A percentile compares a stretch with the other conserved stretches of the same genome.
Conservation (phyloP, 2,797 vertebrate genomes). For the Chaunax sp. region DNA sequence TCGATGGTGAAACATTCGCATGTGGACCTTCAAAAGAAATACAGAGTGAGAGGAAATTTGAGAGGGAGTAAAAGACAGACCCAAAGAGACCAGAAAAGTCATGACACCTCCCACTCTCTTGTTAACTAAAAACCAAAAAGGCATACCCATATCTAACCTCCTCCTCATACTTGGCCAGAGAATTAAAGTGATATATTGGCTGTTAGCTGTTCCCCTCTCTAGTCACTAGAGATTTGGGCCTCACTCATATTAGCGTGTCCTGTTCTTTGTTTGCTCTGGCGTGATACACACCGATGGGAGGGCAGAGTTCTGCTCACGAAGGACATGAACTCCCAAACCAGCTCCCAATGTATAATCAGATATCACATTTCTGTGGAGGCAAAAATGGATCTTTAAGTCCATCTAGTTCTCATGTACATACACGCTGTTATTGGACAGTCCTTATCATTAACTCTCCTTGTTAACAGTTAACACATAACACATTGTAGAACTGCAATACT, state of each 20-base stretch:
- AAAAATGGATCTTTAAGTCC: constrained; percentile 3
- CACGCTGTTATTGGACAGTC: constrained; percentile 10
- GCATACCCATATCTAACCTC: constrained; percentile 20
- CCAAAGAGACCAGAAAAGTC: constrained; percentile 27
- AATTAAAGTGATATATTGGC: constrained; percentile 46
- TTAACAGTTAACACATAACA: constrained; percentile 16
- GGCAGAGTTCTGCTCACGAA: constrained; percentile 5
- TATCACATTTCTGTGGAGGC: constrained; percentile 6
- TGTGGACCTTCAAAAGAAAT: not conserved
- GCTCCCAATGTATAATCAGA: constrained; percentile 5
- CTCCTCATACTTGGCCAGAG: constrained; percentile 11
- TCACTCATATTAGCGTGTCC: constrained; percentile 30
- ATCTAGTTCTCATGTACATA: not conserved
- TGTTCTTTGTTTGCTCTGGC: constrained; percentile 35
- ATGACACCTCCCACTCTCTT: constrained; percentile 40
- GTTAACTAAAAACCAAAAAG: constrained; percentile 40
- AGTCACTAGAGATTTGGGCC: constrained; percentile 34
- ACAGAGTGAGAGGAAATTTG: constrained; percentile 11
- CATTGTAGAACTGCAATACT: constrained; percentile 3
- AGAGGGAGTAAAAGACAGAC: constrained; percentile 24
- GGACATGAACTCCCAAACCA: constrained; percentile 11
- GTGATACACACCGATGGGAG: not conserved
- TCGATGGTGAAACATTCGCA: not conserved
- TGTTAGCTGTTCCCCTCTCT: constrained; percentile 29
- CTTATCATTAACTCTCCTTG: constrained; percentile 10